Base-by-base conservation (phyloP, 1,140 invertebrate genomes). In the Trichonephila clavipes region DNA sequence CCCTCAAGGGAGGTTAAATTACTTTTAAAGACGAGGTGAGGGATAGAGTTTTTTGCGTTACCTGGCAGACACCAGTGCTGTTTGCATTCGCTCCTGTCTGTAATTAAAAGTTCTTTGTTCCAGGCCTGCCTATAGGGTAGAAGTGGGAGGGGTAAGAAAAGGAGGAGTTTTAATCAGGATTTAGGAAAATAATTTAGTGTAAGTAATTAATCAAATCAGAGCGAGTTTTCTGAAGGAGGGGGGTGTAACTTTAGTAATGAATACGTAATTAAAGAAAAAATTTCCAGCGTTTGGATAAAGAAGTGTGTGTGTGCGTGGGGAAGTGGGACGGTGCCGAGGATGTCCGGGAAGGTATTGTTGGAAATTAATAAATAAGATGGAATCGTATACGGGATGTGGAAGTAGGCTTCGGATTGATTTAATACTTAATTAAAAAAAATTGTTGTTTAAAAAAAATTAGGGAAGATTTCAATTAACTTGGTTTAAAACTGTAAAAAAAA, bases 81-180 rank as follows among this genome's bases (percentile, higher is more conserved):
- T 92, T 92, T 92, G 90, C 82, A 72, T 93, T 90, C 64, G 40
- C 64, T 72, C 69, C 51, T 81, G 85, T 61, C 34, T 85, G 83
- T 93, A 93, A 93, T 93, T 93, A 93, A 93, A 93, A 93, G 92
- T 88, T 93, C 92, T 88, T 88, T 88, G 91, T 51, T 51, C 51
- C 51, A 51, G 51, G 5, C 4, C 51, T 51, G 51, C 51, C 2
- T 92, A 66, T 62, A 44, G 61, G 77, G 59, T 59, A 34, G 16
- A 40, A n/a, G 34, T 21, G 24, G 89, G 28, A 51, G 77, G 51
- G 28, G 40, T 34, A 59, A 61, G 88, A 44, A 40, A 34, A 24
- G 69, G 69, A 90, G 88, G 62, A 92, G 82, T 92, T 87, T 93
- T 93, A 93, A 93, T 88, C 92, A 77, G 86, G 81, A 81, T 88